These are phyloP conservation scores for Argopecten irradians DNA, from an alignment of 1,140 invertebrate species.

Conservation along the genomic window DNA sequence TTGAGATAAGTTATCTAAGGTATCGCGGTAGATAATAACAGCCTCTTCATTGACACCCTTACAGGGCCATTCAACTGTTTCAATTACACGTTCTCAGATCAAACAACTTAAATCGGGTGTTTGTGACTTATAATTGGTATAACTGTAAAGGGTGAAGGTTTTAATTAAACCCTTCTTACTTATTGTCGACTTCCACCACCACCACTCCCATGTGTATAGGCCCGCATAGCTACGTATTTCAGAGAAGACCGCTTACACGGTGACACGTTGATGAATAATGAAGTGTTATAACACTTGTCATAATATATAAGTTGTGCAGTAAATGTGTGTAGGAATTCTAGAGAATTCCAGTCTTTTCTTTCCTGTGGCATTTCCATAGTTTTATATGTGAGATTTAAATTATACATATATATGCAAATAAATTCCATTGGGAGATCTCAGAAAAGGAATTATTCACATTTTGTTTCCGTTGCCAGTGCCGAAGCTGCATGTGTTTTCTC, in stretches of 20 bases:
- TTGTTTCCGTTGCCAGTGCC: neutral
- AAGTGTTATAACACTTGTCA: neutral
- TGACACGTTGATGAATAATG: neutral
- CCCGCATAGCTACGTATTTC: neutral
- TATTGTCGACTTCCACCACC: neutral
- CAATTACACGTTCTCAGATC: neutral
- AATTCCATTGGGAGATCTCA: neutral
- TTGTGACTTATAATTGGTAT: conserved; percentile 13
- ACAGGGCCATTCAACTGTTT: neutral
- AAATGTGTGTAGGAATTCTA: neutral
- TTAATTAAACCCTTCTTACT: neutral
- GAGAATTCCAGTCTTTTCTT: neutral
- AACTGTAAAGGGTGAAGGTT: neutral
- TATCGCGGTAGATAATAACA: neutral
- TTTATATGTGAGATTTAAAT: neutral
- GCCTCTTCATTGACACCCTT: neutral
- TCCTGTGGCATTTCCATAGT: neutral
- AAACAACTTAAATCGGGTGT: neutral
- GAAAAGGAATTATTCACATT: neutral
- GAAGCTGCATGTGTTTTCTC: neutral
- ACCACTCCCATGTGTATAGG: neutral
- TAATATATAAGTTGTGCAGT: neutral
- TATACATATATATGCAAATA: neutral
- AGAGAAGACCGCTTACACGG: neutral
- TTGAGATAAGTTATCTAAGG: neutral